Evolutionary conservation across 1,140 invertebrate genomes (phyloP).

Genomic region (Cherax quadricarinatus): DNA sequence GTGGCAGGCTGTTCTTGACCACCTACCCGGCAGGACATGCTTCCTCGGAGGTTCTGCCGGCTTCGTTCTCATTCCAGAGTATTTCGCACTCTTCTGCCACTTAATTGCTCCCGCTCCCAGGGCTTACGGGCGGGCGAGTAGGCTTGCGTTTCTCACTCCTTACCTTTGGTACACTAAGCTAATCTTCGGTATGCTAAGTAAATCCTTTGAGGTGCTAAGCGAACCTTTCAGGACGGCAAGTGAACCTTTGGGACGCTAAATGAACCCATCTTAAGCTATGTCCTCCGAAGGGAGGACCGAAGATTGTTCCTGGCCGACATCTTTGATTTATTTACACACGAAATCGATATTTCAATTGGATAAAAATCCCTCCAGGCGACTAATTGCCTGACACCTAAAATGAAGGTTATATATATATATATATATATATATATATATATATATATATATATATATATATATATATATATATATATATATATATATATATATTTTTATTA

Average conservation of each 20-base stretch:
- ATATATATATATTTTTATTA: too few relatives aligned
- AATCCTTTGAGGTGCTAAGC: neutral
- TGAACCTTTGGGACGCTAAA: neutral
- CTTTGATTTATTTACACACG: slow-evolving; percentile 57
- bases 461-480: too few relatives aligned
- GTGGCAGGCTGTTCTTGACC: slow-evolving; percentile 30
- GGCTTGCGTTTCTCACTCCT: neutral
- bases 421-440: too few relatives aligned
- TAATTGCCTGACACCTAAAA: slow-evolving; percentile 19
- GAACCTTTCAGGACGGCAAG: neutral
- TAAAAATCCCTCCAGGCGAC: slow-evolving; percentile 12
- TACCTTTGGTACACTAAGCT: neutral
- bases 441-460: too few relatives aligned
- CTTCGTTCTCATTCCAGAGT: slow-evolving; percentile 9
- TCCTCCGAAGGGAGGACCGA: neutral
- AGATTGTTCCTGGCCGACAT: slow-evolving; percentile 21
- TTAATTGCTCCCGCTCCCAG: neutral
- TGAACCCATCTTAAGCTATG: too few relatives aligned
- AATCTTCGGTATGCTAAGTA: neutral
- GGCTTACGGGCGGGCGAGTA: neutral
- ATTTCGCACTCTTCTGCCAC: neutral
- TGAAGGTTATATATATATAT: too few relatives aligned
- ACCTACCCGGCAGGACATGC: slow-evolving; percentile 42
- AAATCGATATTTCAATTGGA: slow-evolving; percentile 55
- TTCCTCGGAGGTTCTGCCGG: neutral